Base-by-base conservation (phyloP, 2,797 vertebrate species). In the Macrochelys suwanniensis region DNA sequence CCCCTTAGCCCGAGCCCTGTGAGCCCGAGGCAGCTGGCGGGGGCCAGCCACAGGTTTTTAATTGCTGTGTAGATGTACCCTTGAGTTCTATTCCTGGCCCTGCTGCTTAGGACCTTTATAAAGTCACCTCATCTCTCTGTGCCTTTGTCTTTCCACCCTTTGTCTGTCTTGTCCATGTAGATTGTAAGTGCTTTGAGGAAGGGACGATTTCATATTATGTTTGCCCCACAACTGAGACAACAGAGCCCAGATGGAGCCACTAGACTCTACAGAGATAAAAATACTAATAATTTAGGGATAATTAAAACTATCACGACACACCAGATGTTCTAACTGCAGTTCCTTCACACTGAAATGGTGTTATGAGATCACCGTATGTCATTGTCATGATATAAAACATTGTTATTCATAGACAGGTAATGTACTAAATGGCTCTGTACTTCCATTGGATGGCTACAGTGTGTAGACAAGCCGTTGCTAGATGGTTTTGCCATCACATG, bases 291-390 rank as follows among this genome's bases (percentile, higher is more conserved):
- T 25, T 74, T 76, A 92, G 71, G 77, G 96, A 88, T 96, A 96
- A 96, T 97, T 95, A 61, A 96, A 96, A 97, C 93, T 71, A 31
- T 80, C 71, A 61, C 16, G 77, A 74, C 56, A 97, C 96, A 97
- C 89, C 78, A 94, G 96, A 97, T 96, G 94, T 93, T 80, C 68
- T 89, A 89, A 26, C 26, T 85, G 87, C 90, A 96, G 85, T 61
- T 90, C 82, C 76, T 95, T 88, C 2, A 0, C 90, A 68, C 53
- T 88, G 76, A 74, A 49, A 94, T 1, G 0, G 57, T 88, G 49
- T n/a, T 90, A 57, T 61, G 17, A n/a, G 56, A 37, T 84, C 71
- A 85, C 80, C 54, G 31, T 1, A 1, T 84, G 54, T 77, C 49
- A 11, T 80, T 83, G 42, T 45, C 23, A 68, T 94, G 79, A 84